Conservation (phyloP, 2,113 vertebrate genomes). For the Scartelaos histophorus region DNA sequence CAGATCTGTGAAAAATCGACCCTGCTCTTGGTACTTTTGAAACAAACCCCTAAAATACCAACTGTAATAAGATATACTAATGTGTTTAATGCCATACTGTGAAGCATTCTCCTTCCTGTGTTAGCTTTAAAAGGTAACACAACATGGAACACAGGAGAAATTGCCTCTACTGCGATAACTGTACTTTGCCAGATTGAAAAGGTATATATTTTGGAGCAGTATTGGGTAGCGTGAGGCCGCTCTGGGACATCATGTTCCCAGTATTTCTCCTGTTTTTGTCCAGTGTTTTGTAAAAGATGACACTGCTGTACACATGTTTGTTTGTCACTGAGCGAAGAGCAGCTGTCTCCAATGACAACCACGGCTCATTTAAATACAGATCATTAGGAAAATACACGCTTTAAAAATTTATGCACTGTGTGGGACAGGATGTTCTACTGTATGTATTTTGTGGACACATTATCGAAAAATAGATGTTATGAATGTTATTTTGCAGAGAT, state of each 20-base stretch:
- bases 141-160: not conserved
- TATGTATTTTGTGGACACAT: not conserved
- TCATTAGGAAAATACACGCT: not conserved
- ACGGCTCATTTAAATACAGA: slow-evolving; percentile 5
- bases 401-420: not conserved
- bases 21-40: no score
- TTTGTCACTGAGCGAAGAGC: not conserved
- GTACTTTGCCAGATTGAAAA: slow-evolving; percentile 1
- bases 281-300: slow-evolving; percentile 12
- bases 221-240: not conserved
- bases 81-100: no score
- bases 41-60: no score
- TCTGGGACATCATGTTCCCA: slow-evolving; percentile 10
- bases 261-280: slow-evolving; percentile 6
- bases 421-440: not conserved
- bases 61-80: no score
- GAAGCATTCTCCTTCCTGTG: no score
- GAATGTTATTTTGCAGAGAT: no score
- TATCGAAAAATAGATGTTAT: not conserved
- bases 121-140: not conserved
- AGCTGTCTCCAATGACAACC: slow-evolving; percentile 7
- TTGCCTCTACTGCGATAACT: not conserved
- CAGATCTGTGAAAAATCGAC: no score
- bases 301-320: not conserved
- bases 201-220: not conserved